These are phyloP conservation scores for Mythimna albipuncta DNA, from an alignment of 2,888 invertebrate genomes.

Conservation along the genomic window DNA sequence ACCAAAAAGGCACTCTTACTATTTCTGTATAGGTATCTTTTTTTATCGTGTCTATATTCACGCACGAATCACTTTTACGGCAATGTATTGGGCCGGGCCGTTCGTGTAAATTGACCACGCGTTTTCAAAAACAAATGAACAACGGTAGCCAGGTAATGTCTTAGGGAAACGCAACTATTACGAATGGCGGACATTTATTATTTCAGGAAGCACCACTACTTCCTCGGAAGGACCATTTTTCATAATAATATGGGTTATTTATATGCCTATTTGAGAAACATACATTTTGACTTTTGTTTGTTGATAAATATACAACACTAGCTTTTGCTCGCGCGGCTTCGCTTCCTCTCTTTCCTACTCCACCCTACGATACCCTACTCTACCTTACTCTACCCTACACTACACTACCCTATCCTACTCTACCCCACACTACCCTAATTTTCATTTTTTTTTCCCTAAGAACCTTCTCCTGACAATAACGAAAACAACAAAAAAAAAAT, in stretches of 20 bases:
- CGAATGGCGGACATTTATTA: conserved; percentile 48
- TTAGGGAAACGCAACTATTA: conserved; percentile 40
- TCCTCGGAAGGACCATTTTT: conserved; percentile 25
- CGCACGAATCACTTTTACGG: conserved; percentile 41
- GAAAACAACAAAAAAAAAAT: too few species aligned
- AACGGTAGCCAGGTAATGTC: conserved; percentile 30
- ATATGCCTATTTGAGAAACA: conserved; percentile 11
- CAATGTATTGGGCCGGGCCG: conserved; percentile 19
- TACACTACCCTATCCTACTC: too few species aligned
- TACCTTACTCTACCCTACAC: too few species aligned
- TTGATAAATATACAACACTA: background rate
- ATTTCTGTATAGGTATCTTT: conserved; percentile 15
- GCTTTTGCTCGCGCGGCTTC: too few species aligned
- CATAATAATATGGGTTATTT: conserved; percentile 41
- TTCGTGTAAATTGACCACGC: conserved; percentile 26
- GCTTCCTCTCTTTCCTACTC: too few species aligned
- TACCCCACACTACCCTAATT: too few species aligned
- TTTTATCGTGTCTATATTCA: conserved; percentile 34
- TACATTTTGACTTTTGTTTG: conserved; percentile 10
- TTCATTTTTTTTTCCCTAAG: too few species aligned
- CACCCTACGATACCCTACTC: too few species aligned
- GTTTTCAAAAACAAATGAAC: conserved; percentile 34
- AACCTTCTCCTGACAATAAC: too few species aligned
- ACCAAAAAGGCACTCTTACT: background rate
- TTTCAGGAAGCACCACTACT: conserved; percentile 39